Evolutionary conservation across 1,140 invertebrate species (phyloP).

Genomic region (Caenorhabditis elegans): DNA sequence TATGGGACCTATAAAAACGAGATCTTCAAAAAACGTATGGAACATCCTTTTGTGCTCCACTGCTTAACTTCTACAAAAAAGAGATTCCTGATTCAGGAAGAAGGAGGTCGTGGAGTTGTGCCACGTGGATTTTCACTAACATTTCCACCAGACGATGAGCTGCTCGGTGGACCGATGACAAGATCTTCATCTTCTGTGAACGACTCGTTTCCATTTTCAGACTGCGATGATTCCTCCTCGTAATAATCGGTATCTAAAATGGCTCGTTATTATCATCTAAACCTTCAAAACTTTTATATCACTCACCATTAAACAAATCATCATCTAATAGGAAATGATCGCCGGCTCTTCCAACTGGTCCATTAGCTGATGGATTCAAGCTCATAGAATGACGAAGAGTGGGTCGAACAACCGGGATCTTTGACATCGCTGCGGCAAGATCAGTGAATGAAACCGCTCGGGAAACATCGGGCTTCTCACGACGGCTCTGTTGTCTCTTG

Average conservation of each 20-base stretch:
- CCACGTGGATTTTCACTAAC: not conserved
- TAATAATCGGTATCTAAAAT: not conserved
- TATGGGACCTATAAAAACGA: too few species aligned
- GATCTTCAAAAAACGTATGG: too few species aligned
- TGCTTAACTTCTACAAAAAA: too few species aligned
- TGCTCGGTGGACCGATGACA: not conserved
- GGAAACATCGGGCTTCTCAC: slow-evolving; percentile 18
- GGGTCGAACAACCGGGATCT: slow-evolving; percentile 52
- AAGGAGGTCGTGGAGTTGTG: not conserved
- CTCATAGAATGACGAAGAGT: slow-evolving; percentile 28
- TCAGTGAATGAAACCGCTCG: slow-evolving; percentile 59
- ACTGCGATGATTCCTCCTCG: not conserved
- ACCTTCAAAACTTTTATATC: not conserved
- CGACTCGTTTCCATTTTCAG: not conserved
- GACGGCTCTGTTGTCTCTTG: slow-evolving; percentile 29
- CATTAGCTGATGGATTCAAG: not conserved
- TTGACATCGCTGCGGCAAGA: slow-evolving; percentile 62
- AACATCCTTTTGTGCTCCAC: too few species aligned
- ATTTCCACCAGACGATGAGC: not conserved
- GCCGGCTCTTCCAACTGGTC: not conserved
- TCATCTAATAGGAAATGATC: not conserved
- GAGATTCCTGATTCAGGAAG: not conserved
- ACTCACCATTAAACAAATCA: not conserved
- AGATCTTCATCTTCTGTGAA: not conserved
- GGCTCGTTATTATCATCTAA: too few species aligned